phyloP scores from a whole-genome alignment of 1,140 invertebrate genomes.

The Drosophila baimaii region DNA sequence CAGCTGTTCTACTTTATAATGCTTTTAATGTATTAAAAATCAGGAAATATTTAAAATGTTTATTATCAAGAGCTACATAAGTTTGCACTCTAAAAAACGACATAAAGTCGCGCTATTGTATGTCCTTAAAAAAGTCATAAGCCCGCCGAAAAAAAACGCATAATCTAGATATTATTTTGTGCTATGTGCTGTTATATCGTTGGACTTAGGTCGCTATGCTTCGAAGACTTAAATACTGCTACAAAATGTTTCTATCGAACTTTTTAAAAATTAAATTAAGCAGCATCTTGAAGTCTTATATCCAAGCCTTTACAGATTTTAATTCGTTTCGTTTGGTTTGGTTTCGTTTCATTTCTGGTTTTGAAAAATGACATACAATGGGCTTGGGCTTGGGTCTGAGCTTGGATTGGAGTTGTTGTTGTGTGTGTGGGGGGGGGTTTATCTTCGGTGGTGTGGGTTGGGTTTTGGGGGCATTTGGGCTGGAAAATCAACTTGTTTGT shows the following conservation, averaged over 20 bases:
- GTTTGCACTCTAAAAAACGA: too few species aligned
- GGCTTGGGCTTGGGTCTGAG: conserved; percentile 55
- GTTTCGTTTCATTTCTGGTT: conserved; percentile 57
- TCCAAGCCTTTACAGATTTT: neutral
- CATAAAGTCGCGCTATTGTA: too few species aligned
- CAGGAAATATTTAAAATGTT: neutral
- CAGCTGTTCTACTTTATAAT: neutral
- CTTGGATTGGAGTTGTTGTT: conserved; percentile 10
- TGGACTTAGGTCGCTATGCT: too few species aligned
- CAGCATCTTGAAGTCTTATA: neutral
- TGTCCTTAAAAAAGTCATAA: too few species aligned
- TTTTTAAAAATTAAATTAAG: neutral
- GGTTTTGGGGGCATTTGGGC: conserved; percentile 57
- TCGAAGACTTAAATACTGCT: too few species aligned
- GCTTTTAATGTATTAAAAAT: neutral
- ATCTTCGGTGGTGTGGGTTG: conserved; percentile 36
- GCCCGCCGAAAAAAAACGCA: too few species aligned
- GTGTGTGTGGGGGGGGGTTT: conserved; percentile 16
- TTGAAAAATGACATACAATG: conserved; percentile 80
- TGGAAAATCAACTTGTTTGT: conserved; percentile 82
- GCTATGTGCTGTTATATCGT: too few species aligned
- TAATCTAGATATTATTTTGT: too few species aligned
- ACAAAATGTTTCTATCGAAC: too few species aligned
- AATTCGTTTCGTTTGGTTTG: conserved; percentile 52
- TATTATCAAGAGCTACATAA: too few species aligned